Percentiles rank a stretch among this genome's conserved stretches.
Evolutionary conservation across 1,140 invertebrate genomes (phyloP).

Genomic region (Ceratitis capitata): DNA sequence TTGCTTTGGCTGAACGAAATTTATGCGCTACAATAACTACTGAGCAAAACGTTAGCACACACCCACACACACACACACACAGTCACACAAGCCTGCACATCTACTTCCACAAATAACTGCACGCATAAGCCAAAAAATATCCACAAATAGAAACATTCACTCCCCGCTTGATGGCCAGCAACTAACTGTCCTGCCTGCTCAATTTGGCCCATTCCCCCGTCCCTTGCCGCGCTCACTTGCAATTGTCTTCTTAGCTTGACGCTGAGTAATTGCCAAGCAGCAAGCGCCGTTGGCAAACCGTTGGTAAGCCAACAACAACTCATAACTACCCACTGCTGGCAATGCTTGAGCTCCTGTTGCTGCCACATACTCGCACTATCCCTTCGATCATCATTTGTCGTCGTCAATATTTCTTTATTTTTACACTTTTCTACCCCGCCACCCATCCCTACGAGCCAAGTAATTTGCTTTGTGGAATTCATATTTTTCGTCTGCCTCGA

Average conservation of each 20-base stretch:
- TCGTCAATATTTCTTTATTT: constrained; percentile 16
- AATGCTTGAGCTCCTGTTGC: background rate
- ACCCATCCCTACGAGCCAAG: background rate
- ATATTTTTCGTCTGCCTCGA: constrained; percentile 20
- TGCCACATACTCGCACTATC: background rate
- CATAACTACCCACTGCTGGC: background rate
- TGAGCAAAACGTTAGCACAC: no score
- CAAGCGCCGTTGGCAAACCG: background rate
- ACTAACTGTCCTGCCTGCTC: background rate
- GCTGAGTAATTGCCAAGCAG: constrained; percentile 5
- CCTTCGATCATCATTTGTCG: background rate
- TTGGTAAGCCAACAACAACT: background rate
- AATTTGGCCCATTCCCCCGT: background rate
- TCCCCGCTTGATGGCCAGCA: background rate
- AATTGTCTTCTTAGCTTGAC: background rate
- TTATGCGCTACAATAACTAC: background rate
- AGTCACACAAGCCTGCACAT: no score
- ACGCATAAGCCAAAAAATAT: background rate
- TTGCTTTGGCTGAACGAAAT: background rate
- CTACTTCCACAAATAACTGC: background rate
- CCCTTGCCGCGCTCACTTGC: background rate
- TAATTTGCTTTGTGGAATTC: background rate
- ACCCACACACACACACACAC: no score
- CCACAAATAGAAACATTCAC: background rate
- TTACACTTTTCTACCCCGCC: background rate